Evolutionary conservation across 2,797 vertebrate genomes (phyloP), one percentile per base, ranked within the genome.

Genomic region (Manis crassicaudata): DNA sequence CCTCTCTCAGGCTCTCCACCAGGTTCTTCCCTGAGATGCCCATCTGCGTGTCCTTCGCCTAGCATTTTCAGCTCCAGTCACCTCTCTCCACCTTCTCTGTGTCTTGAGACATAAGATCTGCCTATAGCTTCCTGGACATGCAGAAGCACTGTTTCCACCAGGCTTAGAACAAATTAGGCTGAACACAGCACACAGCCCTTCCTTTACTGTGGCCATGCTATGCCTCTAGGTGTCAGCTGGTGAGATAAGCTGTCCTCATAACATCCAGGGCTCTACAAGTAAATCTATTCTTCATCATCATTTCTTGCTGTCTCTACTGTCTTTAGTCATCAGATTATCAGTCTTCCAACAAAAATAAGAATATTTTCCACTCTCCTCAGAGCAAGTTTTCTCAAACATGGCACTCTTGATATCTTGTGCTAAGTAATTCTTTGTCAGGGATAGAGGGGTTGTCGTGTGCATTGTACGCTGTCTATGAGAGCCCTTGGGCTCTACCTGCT

Each of bases 151-250:
- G 13, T 63, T 86, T 58, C 27, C 29, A 20, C n/a, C 52, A 8
- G 46, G 6, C 50, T 72, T 6, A 46, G 21, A 70, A 11, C 62
- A 58, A 23, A 73, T 21, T 54, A 10, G 32, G 70, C 25, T 54
- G 20, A 73, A 35, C 18, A 37, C 46, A 79, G 12, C 5, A 1
- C 9, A 54, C 8, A 35, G 5, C 43, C 11, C 2, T 20, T 80
- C 46, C 43, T 70, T 40, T 23, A 25, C 0, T 18, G 27, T 29
- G 23, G 5, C 0, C 1, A 0, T 46, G 17, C 7, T 17, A 16
- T 27, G 20, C 11, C 72, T 93, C 29, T 16, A 46, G 46, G 16
- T 58, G 40, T 70, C 27, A 67, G 29, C 43, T 35, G 6, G n/a
- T 35, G 60, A 80, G 35, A 54, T 27, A 79, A 16, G 25, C 13